A percentile compares a stretch with the other conserved stretches of the same genome.
Evolutionary conservation across 2,797 vertebrate species (phyloP).

Genomic region (Microctenopoma lineatum): DNA sequence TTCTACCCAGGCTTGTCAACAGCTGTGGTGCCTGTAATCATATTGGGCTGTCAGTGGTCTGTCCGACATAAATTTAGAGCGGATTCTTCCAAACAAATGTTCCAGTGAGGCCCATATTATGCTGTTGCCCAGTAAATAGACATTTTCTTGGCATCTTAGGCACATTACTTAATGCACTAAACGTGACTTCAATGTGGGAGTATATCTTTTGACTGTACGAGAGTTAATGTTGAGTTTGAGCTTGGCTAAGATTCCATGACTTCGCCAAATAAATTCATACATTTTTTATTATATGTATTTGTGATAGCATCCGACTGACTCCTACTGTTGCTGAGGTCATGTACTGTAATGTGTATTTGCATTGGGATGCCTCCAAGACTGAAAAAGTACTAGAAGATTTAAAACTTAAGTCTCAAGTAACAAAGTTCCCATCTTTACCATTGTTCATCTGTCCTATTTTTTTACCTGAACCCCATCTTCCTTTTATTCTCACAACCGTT

Average conservation of each 20-base stretch:
- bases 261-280: constrained; percentile 26
- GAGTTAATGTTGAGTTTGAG: constrained; percentile 27
- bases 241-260: constrained; percentile 8
- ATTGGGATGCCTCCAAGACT: constrained; percentile 22
- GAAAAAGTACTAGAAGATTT: neutral
- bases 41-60: constrained; percentile 28
- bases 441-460: constrained; percentile 34
- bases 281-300: constrained; percentile 14
- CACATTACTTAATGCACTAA: constrained; percentile 46
- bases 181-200: constrained; percentile 17
- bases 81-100: constrained; percentile 18
- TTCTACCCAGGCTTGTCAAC: constrained; percentile 32
- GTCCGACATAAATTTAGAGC: constrained; percentile 52
- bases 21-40: constrained; percentile 32
- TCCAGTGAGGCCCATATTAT: constrained; percentile 38
- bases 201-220: constrained; percentile 21
- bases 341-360: constrained; percentile 1
- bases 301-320: constrained; percentile 8
- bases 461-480: neutral
- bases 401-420: neutral
- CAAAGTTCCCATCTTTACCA: neutral
- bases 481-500: constrained; percentile 26
- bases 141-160: constrained; percentile 54
- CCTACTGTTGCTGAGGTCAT: constrained; percentile 14
- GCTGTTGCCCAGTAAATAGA: constrained; percentile 48